These are phyloP conservation scores for Acholoe squamosa DNA, from an alignment of 2,888 invertebrate species.

Conservation along the genomic window DNA sequence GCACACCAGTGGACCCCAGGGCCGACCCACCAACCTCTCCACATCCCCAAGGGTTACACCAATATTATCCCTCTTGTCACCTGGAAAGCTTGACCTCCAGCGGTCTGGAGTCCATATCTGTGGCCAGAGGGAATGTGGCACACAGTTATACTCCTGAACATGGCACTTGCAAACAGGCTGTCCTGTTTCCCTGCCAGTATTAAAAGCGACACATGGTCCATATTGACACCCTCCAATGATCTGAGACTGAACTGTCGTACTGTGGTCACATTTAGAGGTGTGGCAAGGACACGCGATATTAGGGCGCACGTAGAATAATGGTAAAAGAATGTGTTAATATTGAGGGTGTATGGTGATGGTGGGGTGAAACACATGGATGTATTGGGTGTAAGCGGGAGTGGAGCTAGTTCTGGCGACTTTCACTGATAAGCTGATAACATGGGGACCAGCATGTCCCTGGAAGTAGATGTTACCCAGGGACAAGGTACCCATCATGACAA, in stretches of 20 bases:
- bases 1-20: not conserved
- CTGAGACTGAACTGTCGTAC: not conserved
- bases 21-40: not conserved
- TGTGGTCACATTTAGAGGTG: not conserved
- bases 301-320: not conserved
- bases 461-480: no score
- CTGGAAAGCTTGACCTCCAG: not conserved
- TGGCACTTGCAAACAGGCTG: not conserved
- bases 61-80: not conserved
- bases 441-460: no score
- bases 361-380: no score
- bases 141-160: not conserved
- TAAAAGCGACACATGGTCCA: not conserved
- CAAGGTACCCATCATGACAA: no score
- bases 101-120: not conserved
- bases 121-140: not conserved
- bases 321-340: not conserved
- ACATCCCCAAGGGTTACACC: not conserved
- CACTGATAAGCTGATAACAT: no score
- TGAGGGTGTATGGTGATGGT: no score
- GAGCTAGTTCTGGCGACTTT: no score
- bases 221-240: not conserved
- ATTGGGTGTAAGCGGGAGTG: no score
- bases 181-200: not conserved
- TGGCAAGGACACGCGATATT: not conserved